Evolutionary conservation across 2,113 vertebrate species (phyloP), one percentile per base, ranked within the genome.

Genomic region (Solenodon paradoxus): DNA sequence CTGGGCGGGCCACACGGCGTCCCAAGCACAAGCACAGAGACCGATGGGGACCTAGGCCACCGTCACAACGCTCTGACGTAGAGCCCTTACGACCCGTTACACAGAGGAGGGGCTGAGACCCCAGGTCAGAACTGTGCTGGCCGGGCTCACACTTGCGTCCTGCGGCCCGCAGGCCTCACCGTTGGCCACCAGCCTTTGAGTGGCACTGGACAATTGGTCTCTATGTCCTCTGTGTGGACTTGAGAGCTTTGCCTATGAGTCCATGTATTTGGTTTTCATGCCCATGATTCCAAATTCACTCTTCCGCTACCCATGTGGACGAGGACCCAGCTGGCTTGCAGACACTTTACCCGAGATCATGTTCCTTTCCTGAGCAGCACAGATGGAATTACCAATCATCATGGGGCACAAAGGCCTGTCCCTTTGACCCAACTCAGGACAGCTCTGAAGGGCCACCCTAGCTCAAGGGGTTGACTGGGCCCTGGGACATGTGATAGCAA

Each of bases 301-400:
- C 26, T 12, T 28, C n/a, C 55, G 47, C 53, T 72, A 16, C n/a
- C 22, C 0, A 1, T n/a, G 1, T 20, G 30, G 79, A 5, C 45
- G 35, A 47, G 92, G 86, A 42, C 72, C 71, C 8, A n/a, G n/a
- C n/a, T n/a, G n/a, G n/a, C n/a, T n/a, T n/a, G n/a, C n/a, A n/a
- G n/a, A n/a, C n/a, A n/a, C n/a, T n/a, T n/a, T n/a, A n/a, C n/a
- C n/a, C n/a, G n/a, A n/a, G n/a, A n/a, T n/a, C n/a, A n/a, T n/a
- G n/a, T n/a, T n/a, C n/a, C n/a, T n/a, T n/a, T n/a, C n/a, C n/a
- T n/a, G n/a, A n/a, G n/a, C n/a, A n/a, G n/a, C n/a, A n/a, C n/a
- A n/a, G n/a, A n/a, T n/a, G n/a, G n/a, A n/a, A n/a, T n/a, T n/a
- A n/a, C n/a, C n/a, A n/a, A n/a, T n/a, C n/a, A n/a, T n/a, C n/a